Percentiles rank a stretch among this genome's conserved stretches.
phyloP scores from a whole-genome alignment of 2,113 vertebrate species.

The Pomatorhinus ruficollis region DNA sequence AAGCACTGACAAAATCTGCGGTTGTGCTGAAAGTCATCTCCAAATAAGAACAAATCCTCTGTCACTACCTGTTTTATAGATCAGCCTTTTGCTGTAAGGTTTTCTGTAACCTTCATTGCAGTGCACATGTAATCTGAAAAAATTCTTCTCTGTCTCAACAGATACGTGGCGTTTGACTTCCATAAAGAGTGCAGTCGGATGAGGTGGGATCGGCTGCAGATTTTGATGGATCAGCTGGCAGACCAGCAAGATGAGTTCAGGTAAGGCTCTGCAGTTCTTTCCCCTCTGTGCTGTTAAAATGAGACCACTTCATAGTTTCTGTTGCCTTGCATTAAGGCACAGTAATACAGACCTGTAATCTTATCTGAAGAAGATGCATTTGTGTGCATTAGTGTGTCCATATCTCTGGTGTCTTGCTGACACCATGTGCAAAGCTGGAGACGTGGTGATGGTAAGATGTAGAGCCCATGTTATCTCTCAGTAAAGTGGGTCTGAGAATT shows the following conservation, averaged over 20 bases:
- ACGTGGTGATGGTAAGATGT: neutral
- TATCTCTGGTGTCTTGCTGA: neutral
- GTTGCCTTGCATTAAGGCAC: neutral
- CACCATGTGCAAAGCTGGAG: neutral
- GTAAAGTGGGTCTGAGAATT: neutral
- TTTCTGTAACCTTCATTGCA: neutral
- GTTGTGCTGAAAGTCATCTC: neutral
- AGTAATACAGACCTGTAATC: neutral
- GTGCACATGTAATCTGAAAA: neutral
- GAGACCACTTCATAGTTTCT: neutral
- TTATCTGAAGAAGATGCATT: neutral
- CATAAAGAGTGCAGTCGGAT: slow-evolving; percentile 95
- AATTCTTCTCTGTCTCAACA: slow-evolving; percentile 48
- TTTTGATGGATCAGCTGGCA: slow-evolving; percentile 86
- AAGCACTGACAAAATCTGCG: neutral
- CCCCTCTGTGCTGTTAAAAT: neutral
- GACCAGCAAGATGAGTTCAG: slow-evolving; percentile 91
- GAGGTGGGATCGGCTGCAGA: slow-evolving; percentile 93
- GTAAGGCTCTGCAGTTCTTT: slow-evolving; percentile 60
- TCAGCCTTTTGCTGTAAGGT: neutral
- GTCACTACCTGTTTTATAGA: neutral
- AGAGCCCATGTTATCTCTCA: neutral
- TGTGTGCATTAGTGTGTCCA: neutral
- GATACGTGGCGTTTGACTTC: slow-evolving; percentile 93
- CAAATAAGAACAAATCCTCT: neutral